phyloP scores from a whole-genome alignment of 2,113 vertebrate species.

The Oreochromis spilurus region DNA sequence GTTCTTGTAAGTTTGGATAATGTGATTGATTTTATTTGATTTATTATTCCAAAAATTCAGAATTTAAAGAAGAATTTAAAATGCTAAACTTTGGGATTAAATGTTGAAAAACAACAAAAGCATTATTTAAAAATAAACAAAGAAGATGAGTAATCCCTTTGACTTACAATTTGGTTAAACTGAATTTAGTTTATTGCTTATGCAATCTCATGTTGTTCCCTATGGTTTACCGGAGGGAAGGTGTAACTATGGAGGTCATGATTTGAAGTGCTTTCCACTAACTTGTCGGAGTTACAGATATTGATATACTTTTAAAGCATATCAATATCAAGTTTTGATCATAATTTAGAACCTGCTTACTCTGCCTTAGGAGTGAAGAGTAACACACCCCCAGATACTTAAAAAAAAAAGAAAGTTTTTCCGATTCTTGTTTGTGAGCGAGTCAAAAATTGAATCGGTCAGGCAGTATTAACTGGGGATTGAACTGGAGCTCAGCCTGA shows the following conservation, averaged over 20 bases:
- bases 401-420: background rate
- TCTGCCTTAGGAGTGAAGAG: background rate
- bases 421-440: background rate
- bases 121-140: background rate
- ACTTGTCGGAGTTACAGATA: background rate
- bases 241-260: background rate
- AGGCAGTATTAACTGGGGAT: background rate
- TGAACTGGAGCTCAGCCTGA: background rate
- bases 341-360: background rate
- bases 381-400: background rate
- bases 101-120: background rate
- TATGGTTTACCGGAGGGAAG: background rate
- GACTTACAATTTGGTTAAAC: background rate
- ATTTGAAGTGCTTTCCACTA: background rate
- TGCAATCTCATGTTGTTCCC: background rate
- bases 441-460: background rate
- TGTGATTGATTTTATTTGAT: background rate
- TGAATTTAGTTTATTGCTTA: background rate
- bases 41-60: background rate
- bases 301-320: background rate
- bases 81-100: background rate
- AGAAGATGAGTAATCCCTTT: background rate
- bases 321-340: background rate
- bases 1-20: background rate
- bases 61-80: background rate